A percentile compares a stretch with the other conserved stretches of the same genome.
These are phyloP conservation scores for Caenorhabditis zanzibari DNA, from an alignment of 2,888 invertebrate genomes.

Conservation along the genomic window DNA sequence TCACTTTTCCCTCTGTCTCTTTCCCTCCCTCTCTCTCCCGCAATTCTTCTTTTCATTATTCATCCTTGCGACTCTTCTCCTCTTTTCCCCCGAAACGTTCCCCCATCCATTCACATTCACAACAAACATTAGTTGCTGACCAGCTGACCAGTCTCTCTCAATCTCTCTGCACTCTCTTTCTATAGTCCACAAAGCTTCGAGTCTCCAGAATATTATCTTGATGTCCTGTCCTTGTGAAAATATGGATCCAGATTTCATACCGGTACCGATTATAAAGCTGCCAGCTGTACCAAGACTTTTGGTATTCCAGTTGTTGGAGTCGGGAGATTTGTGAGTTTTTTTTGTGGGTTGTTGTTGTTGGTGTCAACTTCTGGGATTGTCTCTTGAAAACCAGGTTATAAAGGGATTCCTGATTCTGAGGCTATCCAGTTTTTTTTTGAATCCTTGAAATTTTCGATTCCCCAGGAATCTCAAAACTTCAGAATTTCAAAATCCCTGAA, in stretches of 20 bases:
- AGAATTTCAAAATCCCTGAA: not conserved
- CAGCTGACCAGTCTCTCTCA: not conserved
- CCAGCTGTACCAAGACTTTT: not conserved
- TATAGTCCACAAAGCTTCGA: no score
- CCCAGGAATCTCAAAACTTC: not conserved
- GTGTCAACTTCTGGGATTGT: no score
- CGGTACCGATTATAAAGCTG: not conserved
- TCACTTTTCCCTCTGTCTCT: not conserved
- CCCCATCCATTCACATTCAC: not conserved
- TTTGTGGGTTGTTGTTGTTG: no score
- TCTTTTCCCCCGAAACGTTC: not conserved
- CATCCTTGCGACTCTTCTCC: not conserved
- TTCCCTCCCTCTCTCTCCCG: not conserved
- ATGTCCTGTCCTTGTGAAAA: no score
- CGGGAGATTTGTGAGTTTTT: not conserved
- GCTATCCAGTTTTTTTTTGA: no score
- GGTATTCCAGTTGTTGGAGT: not conserved
- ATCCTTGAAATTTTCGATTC: no score
- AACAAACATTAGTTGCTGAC: conserved; percentile 1
- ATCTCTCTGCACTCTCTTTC: no score
- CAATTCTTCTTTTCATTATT: not conserved
- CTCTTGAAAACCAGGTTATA: not conserved
- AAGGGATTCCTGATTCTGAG: no score
- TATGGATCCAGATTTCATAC: not conserved
- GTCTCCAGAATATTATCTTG: no score